Conservation (phyloP, 2,888 invertebrate genomes). For the Callyntrura guangdongensis region DNA sequence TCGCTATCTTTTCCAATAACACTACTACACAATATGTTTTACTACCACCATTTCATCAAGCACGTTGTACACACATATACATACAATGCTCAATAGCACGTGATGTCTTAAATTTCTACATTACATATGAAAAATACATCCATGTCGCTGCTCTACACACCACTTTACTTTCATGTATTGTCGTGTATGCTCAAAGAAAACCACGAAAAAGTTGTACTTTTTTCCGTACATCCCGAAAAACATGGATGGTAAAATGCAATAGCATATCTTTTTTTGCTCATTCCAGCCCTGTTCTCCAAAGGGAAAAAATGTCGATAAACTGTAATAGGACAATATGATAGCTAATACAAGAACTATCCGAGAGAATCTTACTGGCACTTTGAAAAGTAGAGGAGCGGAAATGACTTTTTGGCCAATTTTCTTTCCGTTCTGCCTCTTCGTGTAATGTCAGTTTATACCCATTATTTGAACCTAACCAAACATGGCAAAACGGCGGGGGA, state of each 20-base stretch:
- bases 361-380: no score
- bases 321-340: constrained; percentile 27
- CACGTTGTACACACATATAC: background rate
- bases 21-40: constrained; percentile 24
- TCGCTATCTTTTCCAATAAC: constrained; percentile 56
- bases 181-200: constrained; percentile 63
- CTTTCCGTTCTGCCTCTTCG: constrained; percentile 1
- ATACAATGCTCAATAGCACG: background rate
- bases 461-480: constrained; percentile 1
- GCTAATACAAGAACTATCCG: background rate
- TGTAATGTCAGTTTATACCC: constrained; percentile 7
- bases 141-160: background rate
- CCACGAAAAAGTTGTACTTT: constrained; percentile 72
- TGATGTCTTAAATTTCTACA: constrained; percentile 45
- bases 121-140: constrained; percentile 37
- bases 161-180: constrained; percentile 24
- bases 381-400: background rate
- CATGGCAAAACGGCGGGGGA: background rate
- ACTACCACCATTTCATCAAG: constrained; percentile 3
- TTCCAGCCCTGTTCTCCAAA: constrained; percentile 36
- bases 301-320: constrained; percentile 41
- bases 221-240: constrained; percentile 58
- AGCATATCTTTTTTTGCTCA: constrained; percentile 42
- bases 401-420: constrained; percentile 36
- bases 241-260: constrained; percentile 71